These are phyloP conservation scores for Sarcophaga peregrina DNA, from an alignment of 1,140 invertebrate genomes.

Conservation along the genomic window DNA sequence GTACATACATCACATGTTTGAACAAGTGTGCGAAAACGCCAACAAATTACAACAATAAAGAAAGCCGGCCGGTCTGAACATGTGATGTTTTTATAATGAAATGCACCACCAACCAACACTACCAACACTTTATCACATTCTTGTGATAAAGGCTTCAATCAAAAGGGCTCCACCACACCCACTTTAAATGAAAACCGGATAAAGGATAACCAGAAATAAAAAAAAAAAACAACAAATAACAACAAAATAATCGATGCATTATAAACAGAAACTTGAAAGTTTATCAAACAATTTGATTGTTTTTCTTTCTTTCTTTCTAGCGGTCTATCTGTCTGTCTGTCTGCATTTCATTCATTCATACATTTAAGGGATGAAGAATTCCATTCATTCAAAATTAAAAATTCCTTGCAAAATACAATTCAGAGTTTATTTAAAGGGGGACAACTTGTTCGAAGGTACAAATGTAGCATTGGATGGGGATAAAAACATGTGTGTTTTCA, in stretches of 20 bases:
- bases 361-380: neutral
- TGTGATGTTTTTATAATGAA: neutral
- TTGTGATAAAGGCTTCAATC: too few species aligned
- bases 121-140: too few species aligned
- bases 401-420: neutral
- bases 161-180: slow-evolving; percentile 8
- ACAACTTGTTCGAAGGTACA: neutral
- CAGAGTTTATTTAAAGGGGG: neutral
- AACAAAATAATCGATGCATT: slow-evolving; percentile 19
- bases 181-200: neutral
- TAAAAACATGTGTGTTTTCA: neutral
- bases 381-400: neutral
- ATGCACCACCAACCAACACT: too few species aligned
- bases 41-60: neutral
- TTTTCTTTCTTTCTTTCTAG: too few species aligned
- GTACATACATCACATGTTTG: neutral
- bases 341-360: neutral
- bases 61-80: neutral
- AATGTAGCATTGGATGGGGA: neutral
- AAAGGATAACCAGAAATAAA: neutral
- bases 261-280: neutral
- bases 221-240: neutral
- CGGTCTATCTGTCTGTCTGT: neutral
- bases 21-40: neutral
- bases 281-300: neutral